These are phyloP conservation scores for Lysandra bellargus DNA, from an alignment of 2,888 invertebrate genomes.

Conservation along the genomic window DNA sequence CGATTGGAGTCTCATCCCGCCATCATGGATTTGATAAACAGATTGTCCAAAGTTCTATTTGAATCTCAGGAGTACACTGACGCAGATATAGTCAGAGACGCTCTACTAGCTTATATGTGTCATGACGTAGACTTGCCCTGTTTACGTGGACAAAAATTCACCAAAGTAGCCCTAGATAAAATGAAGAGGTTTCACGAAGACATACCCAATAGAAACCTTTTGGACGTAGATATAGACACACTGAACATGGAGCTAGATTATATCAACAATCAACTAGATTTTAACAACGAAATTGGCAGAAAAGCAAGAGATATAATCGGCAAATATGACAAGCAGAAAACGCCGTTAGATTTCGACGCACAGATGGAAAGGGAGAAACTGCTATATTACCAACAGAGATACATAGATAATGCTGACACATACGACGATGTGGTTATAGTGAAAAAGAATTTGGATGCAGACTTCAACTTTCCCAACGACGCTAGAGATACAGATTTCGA, in stretches of 20 bases:
- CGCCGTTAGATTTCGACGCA: slow-evolving; percentile 71
- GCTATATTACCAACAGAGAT: slow-evolving; percentile 70
- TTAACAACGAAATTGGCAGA: slow-evolving; percentile 68
- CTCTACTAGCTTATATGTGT: slow-evolving; percentile 90
- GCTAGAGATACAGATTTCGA: slow-evolving; percentile 70
- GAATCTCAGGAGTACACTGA: slow-evolving; percentile 84
- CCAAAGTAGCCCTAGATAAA: slow-evolving; percentile 49
- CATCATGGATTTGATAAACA: slow-evolving; percentile 84
- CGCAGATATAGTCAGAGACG: slow-evolving; percentile 88
- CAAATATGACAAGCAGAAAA: slow-evolving; percentile 64
- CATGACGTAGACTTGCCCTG: slow-evolving; percentile 92
- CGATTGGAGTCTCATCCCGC: slow-evolving; percentile 88
- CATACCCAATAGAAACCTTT: slow-evolving; percentile 52
- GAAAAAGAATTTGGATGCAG: slow-evolving; percentile 75
- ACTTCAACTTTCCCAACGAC: slow-evolving; percentile 76
- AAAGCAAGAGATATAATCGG: slow-evolving; percentile 72
- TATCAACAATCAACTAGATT: slow-evolving; percentile 69
- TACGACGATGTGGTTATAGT: slow-evolving; percentile 75
- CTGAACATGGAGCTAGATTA: slow-evolving; percentile 71
- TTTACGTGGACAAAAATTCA: slow-evolving; percentile 62
- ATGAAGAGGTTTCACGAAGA: slow-evolving; percentile 47
- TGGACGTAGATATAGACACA: slow-evolving; percentile 67
- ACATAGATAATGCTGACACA: slow-evolving; percentile 68
- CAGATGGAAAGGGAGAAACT: slow-evolving; percentile 77
- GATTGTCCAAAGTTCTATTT: slow-evolving; percentile 83